Base-by-base conservation (phyloP, 2,797 vertebrate genomes). In the Eutrigla gurnardus region DNA sequence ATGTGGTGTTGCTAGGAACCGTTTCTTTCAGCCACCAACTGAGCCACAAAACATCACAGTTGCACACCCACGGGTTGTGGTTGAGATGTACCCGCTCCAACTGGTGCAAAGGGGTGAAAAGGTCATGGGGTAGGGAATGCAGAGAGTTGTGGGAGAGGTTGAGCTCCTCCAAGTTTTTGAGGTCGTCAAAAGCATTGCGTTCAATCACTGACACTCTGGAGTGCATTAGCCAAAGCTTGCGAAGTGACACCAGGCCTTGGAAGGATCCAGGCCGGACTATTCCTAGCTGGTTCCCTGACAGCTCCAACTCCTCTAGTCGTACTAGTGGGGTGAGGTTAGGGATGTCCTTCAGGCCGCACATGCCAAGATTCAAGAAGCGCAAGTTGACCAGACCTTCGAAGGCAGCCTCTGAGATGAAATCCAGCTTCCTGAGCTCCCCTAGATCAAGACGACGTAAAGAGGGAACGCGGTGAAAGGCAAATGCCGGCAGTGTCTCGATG, bases 1-100 rank as follows among this genome's bases (percentile, higher is more conserved):
- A 99, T 2, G 97, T 99, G 15, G 97, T 98, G 92, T 99, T 99
- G 84, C 96, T 97, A 6, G 98, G 97, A 77, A 98, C 97, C 0
- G 97, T 98, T 92, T 99, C 98, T 77, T 98, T 95, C 25, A 99
- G 90, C 98, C 98, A 99, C 98, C 98, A 99, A 74, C 97, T 98
- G 3, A 99, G 92, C 98, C 98, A 99, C 1, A 99, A 93, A 10
- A 99, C 96, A 32, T 99, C 97, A 49, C 98, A 99, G 87, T 98
- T 98, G 93, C 98, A 99, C 25, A 97, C 95, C 98, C 98, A 99
- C 0, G 97, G 97, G 91, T 99, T 99, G 84, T 99, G 98, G 91
- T 99, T 98, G 53, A 99, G 96, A 90, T 99, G 98, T 0, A 98
- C 98, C 0, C 98, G 90, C 88, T 98, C 97, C 73, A 99, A 86